Percentiles rank a stretch among this genome's conserved stretches.
These are phyloP conservation scores for Trinorchestia longiramus DNA, from an alignment of 1,140 invertebrate species.

Conservation along the genomic window DNA sequence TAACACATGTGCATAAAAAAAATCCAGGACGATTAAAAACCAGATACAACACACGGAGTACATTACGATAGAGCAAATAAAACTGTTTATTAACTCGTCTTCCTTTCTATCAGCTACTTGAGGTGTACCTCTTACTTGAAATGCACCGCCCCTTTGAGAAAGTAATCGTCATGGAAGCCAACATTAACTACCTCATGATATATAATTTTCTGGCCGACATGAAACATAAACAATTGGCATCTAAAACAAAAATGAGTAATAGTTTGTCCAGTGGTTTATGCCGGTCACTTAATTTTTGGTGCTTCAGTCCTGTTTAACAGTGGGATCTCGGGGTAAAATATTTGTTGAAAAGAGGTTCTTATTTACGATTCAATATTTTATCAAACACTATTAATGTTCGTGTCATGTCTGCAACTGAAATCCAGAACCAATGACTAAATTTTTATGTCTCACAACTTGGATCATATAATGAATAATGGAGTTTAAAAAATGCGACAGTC, in stretches of 20 bases:
- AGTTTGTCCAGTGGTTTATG: background rate
- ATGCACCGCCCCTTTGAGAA: too few species aligned
- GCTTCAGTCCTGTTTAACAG: background rate
- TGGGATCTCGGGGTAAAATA: background rate
- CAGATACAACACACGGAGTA: too few species aligned
- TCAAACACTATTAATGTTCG: background rate
- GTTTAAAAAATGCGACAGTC: background rate
- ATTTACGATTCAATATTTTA: background rate
- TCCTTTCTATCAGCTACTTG: too few species aligned
- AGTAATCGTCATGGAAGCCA: too few species aligned
- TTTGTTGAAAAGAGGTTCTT: background rate
- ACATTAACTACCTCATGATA: too few species aligned
- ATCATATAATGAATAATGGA: background rate
- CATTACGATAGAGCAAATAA: too few species aligned
- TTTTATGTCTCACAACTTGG: background rate
- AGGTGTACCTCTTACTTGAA: too few species aligned
- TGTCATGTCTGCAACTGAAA: background rate
- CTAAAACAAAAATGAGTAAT: background rate
- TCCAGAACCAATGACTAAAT: background rate
- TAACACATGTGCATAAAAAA: too few species aligned
- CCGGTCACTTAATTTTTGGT: too few species aligned
- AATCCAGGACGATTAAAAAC: too few species aligned
- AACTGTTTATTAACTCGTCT: too few species aligned
- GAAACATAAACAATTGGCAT: background rate
- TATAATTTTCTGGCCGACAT: background rate